phyloP scores from a whole-genome alignment of 2,113 vertebrate genomes.

The Trogon melanurus region DNA sequence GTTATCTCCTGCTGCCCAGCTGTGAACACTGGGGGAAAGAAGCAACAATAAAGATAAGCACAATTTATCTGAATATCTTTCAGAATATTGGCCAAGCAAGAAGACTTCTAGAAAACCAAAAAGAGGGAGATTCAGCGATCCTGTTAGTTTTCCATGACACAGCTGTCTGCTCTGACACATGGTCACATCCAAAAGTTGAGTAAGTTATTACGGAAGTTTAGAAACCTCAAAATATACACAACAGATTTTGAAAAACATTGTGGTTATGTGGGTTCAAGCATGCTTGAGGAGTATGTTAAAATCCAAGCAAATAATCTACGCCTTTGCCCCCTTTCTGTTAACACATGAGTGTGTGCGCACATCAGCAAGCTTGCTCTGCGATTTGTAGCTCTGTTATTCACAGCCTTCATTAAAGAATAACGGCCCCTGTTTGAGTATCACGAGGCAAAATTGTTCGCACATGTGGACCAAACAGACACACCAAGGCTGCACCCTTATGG shows the following conservation, averaged over 20 bases:
- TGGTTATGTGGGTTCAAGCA: neutral
- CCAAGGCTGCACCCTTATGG: conserved; percentile 27
- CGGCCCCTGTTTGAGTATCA: conserved; percentile 41
- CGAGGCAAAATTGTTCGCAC: conserved; percentile 31
- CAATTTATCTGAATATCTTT: neutral
- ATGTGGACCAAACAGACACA: conserved; percentile 46
- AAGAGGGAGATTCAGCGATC: neutral
- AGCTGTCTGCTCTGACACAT: neutral
- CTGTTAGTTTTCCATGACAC: neutral
- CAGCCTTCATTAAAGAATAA: conserved; percentile 43
- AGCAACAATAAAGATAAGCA: conserved; percentile 37
- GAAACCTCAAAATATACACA: conserved; percentile 62
- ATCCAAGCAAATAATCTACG: conserved; percentile 26
- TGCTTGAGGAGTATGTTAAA: conserved; percentile 11
- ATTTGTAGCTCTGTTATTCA: conserved; percentile 31
- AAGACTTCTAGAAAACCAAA: neutral
- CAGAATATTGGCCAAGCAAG: neutral
- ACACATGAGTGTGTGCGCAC: neutral
- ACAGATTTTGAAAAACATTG: conserved; percentile 29
- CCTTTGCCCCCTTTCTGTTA: neutral
- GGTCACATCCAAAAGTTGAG: neutral
- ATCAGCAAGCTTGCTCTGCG: neutral
- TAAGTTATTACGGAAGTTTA: conserved; percentile 29
- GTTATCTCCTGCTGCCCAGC: conserved; percentile 34
- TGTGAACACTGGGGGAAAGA: neutral